Evolutionary conservation across 2,797 vertebrate genomes (phyloP), one percentile per base, ranked within the genome.

Genomic region (Chelon auratus): DNA sequence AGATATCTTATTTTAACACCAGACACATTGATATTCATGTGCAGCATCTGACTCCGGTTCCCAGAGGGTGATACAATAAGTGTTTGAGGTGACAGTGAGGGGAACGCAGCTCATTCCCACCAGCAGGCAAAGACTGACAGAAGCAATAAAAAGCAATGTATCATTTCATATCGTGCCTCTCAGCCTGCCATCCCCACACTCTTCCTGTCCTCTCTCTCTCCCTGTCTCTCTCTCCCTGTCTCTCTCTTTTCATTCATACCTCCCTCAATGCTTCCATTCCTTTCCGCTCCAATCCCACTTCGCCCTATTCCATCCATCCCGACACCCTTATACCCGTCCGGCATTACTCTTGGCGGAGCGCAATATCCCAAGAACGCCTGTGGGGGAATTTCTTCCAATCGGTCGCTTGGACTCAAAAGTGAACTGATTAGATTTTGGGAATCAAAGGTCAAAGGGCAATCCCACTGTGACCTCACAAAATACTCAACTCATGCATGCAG

Each of bases 111-210:
- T 81, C 64, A 58, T 78, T 85, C 70, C 83, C 55, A 22, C 65
- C 63, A 83, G 83, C 83, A 63, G 74, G 58, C 66, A 62, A 61
- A 86, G 78, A 84, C 78, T 90, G 87, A 89, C 87, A 91, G 80
- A 87, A 80, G 87, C 87, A 91, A 91, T 90, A 89, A 90, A 87
- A 86, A 78, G 75, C 74, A 42, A 83, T 77, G 85, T 80, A 85
- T 88, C 84, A 87, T 86, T 85, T 87, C 54, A 83, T 78, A 85
- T 87, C 80, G 30, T 63, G 71, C 74, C 76, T 69, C 74, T 82
- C 72, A 68, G 53, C 30, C 71, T 55, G 55, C 56, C 40, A 14
- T 70, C 10, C 51, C 66, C 59, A 59, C 70, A 56, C 86, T 77
- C 37, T 45, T 62, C 33, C 47, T 18, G 50, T 36, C 20, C 22